These are phyloP conservation scores for Drosophila ohnishii DNA, from an alignment of 1,140 invertebrate genomes.

Conservation along the genomic window DNA sequence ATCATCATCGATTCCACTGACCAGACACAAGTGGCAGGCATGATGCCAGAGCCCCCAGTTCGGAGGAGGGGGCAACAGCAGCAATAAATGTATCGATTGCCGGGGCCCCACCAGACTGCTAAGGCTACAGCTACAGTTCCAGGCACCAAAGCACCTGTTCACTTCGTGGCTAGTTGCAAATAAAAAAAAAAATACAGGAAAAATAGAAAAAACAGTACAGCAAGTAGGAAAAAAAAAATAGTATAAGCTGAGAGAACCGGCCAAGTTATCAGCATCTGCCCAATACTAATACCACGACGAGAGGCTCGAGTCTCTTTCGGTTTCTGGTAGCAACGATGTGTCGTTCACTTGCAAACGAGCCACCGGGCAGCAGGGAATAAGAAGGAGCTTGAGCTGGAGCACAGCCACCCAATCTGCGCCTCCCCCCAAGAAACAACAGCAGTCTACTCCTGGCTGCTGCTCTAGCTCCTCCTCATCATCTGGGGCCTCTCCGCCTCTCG, in stretches of 20 bases:
- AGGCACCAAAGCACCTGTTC: constrained; percentile 55
- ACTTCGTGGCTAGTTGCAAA: constrained; percentile 43
- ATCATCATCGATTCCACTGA: constrained; percentile 8
- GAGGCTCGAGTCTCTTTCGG: constrained; percentile 16
- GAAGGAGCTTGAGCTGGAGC: constrained; percentile 17
- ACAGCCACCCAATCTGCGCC: constrained; percentile 44
- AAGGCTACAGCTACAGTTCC: constrained; percentile 13
- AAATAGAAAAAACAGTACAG: constrained; percentile 27
- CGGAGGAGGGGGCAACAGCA: constrained; percentile 6
- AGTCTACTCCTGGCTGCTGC: constrained; percentile 1
- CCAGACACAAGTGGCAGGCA: constrained; percentile 49
- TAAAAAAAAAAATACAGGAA: constrained; percentile 13
- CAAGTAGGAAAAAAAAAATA: constrained; percentile 11
- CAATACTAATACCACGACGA: constrained; percentile 45
- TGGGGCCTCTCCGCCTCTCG: constrained; percentile 27
- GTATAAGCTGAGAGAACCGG: constrained; percentile 48
- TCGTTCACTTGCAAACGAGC: constrained; percentile 70
- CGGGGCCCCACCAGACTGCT: constrained; percentile 38
- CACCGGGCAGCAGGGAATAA: constrained; percentile 34
- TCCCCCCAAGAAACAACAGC: constrained; percentile 8
- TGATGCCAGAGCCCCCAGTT: constrained; percentile 46
- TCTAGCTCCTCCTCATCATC: constrained; percentile 23
- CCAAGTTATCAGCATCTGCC: constrained; percentile 75
- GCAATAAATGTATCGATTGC: constrained; percentile 68
- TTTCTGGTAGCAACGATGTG: constrained; percentile 62